Evolutionary conservation across 2,797 vertebrate genomes (phyloP).

Genomic region (Brachymystax lenok): DNA sequence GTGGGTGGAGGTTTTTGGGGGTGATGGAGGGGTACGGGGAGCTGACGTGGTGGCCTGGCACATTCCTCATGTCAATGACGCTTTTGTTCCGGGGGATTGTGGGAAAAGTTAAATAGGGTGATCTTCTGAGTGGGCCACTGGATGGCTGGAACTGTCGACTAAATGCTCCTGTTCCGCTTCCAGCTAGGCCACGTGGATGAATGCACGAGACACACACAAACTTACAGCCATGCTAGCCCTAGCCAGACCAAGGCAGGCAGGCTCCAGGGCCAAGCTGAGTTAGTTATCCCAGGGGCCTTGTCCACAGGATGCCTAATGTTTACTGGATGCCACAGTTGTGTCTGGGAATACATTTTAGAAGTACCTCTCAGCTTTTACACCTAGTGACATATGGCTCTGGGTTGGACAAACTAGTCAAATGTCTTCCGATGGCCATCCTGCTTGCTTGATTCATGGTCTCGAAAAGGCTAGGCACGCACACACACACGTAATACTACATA

Average conservation of each 20-base stretch:
- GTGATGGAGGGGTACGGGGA: slow-evolving; percentile 31
- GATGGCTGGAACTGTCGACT: slow-evolving; percentile 47
- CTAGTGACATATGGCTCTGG: not conserved
- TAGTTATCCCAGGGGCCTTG: slow-evolving; percentile 18
- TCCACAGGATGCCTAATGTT: slow-evolving; percentile 16
- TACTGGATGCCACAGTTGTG: slow-evolving; percentile 12
- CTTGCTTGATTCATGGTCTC: not conserved
- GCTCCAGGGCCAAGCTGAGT: slow-evolving; percentile 15
- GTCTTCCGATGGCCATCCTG: not conserved
- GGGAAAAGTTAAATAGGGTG: slow-evolving; percentile 68
- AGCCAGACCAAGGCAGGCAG: slow-evolving; percentile 1
- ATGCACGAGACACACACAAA: slow-evolving; percentile 34
- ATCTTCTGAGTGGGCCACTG: slow-evolving; percentile 53
- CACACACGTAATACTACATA: slow-evolving; percentile 34
- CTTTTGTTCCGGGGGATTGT: slow-evolving; percentile 72
- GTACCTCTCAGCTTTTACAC: not conserved
- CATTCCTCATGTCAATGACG: slow-evolving; percentile 75
- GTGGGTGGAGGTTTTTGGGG: slow-evolving; percentile 63
- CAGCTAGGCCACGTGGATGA: slow-evolving; percentile 51
- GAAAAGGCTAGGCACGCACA: slow-evolving; percentile 23
- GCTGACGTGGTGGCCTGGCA: slow-evolving; percentile 69
- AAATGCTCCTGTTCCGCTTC: slow-evolving; percentile 20
- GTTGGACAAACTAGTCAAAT: not conserved
- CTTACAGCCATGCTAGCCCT: slow-evolving; percentile 20
- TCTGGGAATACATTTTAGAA: not conserved